Conservation (phyloP, 2,113 vertebrate genomes). For the Neogobius melanostomus region DNA sequence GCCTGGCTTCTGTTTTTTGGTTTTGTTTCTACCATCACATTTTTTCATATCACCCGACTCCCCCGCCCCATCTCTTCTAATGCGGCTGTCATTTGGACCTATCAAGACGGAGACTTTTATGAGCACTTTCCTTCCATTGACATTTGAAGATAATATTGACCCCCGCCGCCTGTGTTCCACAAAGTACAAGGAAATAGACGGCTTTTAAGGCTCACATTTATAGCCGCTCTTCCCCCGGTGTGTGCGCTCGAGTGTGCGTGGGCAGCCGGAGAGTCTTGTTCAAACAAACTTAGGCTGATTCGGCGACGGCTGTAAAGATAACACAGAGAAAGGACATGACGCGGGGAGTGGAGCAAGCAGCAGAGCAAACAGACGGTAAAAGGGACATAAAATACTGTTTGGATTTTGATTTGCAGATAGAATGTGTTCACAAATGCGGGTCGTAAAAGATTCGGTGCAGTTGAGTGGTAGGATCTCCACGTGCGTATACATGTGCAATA, state of each 20-base stretch:
- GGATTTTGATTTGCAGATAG: neutral
- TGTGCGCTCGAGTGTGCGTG: slow-evolving; percentile 1
- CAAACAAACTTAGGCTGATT: slow-evolving; percentile 49
- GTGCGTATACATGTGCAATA: too few relatives aligned
- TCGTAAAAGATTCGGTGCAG: neutral
- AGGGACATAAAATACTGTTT: neutral
- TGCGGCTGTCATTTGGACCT: neutral
- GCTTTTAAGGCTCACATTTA: slow-evolving; percentile 52
- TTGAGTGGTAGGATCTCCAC: neutral
- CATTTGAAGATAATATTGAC: slow-evolving; percentile 57
- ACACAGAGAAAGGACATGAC: slow-evolving; percentile 41
- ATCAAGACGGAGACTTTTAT: slow-evolving; percentile 31
- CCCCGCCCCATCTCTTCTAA: neutral
- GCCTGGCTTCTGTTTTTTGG: neutral
- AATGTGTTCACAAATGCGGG: neutral
- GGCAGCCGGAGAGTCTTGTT: slow-evolving; percentile 19
- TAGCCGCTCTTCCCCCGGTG: neutral
- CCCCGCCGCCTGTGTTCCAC: slow-evolving; percentile 7
- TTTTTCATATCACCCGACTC: neutral
- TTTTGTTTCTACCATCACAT: neutral
- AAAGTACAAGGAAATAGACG: slow-evolving; percentile 20
- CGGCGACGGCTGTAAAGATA: slow-evolving; percentile 38
- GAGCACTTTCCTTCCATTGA: slow-evolving; percentile 31
- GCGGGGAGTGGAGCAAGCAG: slow-evolving; percentile 22
- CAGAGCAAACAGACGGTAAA: neutral